A percentile compares a stretch with the other conserved stretches of the same genome.
Evolutionary conservation across 2,888 invertebrate species (phyloP).

Genomic region (Cephus nigrinus): DNA sequence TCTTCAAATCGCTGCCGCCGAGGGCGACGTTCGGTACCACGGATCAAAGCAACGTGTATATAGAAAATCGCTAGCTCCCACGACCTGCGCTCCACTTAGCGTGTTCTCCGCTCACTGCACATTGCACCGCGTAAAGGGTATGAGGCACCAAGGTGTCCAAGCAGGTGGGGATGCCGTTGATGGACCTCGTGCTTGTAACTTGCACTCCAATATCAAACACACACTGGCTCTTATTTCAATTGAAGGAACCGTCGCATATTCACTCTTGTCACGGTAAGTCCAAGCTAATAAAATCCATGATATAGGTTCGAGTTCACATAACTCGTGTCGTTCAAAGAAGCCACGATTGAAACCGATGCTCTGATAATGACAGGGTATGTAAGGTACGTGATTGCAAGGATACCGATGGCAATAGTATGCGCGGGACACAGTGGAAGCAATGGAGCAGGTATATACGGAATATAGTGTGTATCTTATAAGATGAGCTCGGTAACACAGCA

Average conservation of each 20-base stretch:
- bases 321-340: background rate
- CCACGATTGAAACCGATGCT: background rate
- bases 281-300: background rate
- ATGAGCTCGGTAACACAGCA: conserved; percentile 20
- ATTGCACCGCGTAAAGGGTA: background rate
- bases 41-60: conserved; percentile 21
- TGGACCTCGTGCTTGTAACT: background rate
- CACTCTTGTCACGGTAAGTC: background rate
- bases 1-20: background rate
- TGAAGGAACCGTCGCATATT: background rate
- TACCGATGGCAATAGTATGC: background rate
- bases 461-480: conserved; percentile 9
- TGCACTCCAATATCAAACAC: background rate
- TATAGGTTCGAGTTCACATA: background rate
- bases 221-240: background rate
- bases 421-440: conserved; percentile 10
- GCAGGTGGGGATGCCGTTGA: background rate
- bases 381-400: background rate
- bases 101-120: conserved; percentile 15
- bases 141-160: background rate
- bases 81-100: conserved; percentile 37
- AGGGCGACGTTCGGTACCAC: background rate
- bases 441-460: background rate
- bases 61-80: conserved; percentile 39
- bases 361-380: background rate